Percentiles rank a stretch among this genome's conserved stretches.
These are phyloP conservation scores for Cylindroiulus punctatus DNA, from an alignment of 2,888 invertebrate genomes.

Conservation along the genomic window DNA sequence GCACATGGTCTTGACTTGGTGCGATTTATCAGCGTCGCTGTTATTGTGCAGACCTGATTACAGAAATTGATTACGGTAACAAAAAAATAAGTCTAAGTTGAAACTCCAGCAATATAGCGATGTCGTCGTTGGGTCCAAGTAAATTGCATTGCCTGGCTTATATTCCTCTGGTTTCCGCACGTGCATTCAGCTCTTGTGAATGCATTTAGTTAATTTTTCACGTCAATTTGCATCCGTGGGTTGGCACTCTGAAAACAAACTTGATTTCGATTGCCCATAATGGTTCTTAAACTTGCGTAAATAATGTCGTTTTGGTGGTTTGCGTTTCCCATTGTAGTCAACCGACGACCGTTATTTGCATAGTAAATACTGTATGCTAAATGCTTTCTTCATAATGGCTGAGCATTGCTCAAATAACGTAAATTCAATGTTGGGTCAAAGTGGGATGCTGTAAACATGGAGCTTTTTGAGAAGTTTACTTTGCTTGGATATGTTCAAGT, in stretches of 20 bases:
- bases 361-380: not conserved
- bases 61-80: not conserved
- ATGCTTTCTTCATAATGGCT: no score
- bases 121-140: not conserved
- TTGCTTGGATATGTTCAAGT: no score
- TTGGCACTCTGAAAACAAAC: not conserved
- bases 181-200: not conserved
- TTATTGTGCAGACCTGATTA: constrained; percentile 18
- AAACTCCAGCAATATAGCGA: not conserved
- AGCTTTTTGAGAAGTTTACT: no score
- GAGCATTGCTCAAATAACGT: no score
- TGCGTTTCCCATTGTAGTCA: not conserved
- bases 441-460: no score
- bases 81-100: not conserved
- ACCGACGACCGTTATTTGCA: not conserved
- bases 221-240: not conserved
- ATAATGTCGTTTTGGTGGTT: not conserved
- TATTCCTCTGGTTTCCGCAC: not conserved
- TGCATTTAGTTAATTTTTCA: not conserved
- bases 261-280: not conserved
- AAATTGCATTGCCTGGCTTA: not conserved
- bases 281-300: not conserved
- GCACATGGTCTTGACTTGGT: not conserved
- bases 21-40: not conserved
- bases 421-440: no score